Evolutionary conservation across 2,113 vertebrate genomes (phyloP), one percentile per base, ranked within the genome.

Genomic region (Asarcornis scutulata): DNA sequence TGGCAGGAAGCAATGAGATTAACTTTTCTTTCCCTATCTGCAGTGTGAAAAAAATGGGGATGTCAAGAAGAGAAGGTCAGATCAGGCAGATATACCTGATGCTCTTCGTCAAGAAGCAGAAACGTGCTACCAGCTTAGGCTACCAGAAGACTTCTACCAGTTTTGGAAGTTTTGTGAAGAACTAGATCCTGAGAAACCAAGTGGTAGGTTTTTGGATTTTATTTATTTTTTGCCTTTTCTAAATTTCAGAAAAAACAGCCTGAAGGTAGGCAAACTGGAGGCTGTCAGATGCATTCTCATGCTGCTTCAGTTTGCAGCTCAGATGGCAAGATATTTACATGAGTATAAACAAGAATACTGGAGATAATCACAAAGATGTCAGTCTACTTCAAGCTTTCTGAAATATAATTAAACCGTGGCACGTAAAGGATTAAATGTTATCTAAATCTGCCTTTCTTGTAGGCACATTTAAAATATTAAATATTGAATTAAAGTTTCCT

Each of bases 81-180:
- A 71, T 60, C 96, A 97, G 78, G 91, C 97, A 22, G 94, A 96
- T 18, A 83, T 97, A 26, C 64, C 97, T 1, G 88, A 53, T 3
- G 96, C 96, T 22, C 85, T 98, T 83, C 96, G 97, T 40, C 98
- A 97, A 59, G 98, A 99, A 82, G 98, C 99, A 66, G 97, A 98
- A 96, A 88, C 93, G 21, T 97, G 94, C 60, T 99, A 99, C 94
- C 97, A 88, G 26, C 98, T 99, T 53, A 96, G 97, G 11, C 98
- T 99, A 96, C 99, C 99, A 40, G 99, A 99, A 73, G 99, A 99
- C 88, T 98, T 99, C 87, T 99, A 98, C 88, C 98, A 99, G 60
- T 99, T 99, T 69, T 99, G 99, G 99, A 98, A 98, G 74, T 99
- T 99, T 94, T 99, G 99, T 97, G 97, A 98, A 84, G 97, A 98